Evolutionary conservation across 1,140 invertebrate genomes (phyloP).

Genomic region (Bombus affinis): DNA sequence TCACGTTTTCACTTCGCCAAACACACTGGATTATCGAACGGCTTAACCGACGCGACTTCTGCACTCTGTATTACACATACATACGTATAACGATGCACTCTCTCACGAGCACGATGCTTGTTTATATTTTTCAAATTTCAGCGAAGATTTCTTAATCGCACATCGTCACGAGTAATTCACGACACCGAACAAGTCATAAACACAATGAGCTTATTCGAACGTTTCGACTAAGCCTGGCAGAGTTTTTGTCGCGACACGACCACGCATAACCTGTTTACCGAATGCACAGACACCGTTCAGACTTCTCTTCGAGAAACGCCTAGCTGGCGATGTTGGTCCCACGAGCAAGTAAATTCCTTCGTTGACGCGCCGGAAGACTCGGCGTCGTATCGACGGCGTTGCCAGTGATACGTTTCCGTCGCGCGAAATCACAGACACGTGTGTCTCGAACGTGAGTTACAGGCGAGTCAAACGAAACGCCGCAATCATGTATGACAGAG

Average conservation of each 20-base stretch:
- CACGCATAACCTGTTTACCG: background rate
- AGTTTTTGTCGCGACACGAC: background rate
- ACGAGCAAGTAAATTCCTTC: background rate
- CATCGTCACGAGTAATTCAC: background rate
- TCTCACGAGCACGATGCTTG: background rate
- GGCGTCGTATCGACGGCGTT: background rate
- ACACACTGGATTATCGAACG: slow-evolving; percentile 1
- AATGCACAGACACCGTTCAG: background rate
- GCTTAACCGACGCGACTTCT: background rate
- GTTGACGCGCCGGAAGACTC: background rate
- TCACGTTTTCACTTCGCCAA: slow-evolving; percentile 30
- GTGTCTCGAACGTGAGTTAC: background rate
- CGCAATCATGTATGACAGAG: too few species aligned
- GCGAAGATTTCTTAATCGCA: background rate
- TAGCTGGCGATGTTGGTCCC: background rate
- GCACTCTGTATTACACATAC: background rate
- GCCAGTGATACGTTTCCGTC: background rate
- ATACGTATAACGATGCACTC: background rate
- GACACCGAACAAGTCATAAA: too few species aligned
- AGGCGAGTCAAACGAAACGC: background rate
- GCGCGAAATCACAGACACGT: slow-evolving; percentile 12
- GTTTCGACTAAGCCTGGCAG: background rate
- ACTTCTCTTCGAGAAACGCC: background rate
- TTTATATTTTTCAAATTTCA: background rate
- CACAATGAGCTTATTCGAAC: too few species aligned